phyloP scores from a whole-genome alignment of 1,140 invertebrate genomes.

The Colletes gigas region DNA sequence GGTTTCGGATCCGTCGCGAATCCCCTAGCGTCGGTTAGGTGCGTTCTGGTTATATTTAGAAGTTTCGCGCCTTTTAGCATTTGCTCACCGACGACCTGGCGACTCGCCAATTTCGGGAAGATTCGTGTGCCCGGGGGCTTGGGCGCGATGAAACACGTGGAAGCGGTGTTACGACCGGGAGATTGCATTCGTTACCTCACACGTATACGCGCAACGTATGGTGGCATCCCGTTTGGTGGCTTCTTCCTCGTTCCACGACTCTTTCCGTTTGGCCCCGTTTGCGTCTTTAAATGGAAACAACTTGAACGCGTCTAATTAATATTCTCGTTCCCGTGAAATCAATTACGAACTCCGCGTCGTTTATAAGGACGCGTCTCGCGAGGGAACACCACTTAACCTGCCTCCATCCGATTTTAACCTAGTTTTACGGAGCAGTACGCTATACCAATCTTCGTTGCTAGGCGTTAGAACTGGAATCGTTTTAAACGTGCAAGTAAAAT shows the following conservation, averaged over 20 bases:
- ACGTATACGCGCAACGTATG: slow-evolving; percentile 18
- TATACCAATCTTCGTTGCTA: no score
- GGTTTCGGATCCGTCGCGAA: background rate
- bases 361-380: no score
- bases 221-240: slow-evolving; percentile 11
- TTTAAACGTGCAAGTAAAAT: no score
- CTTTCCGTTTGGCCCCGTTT: slow-evolving; percentile 55
- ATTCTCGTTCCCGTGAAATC: background rate
- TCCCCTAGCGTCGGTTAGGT: slow-evolving; percentile 28
- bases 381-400: no score
- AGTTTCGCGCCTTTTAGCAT: slow-evolving; percentile 63
- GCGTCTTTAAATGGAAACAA: slow-evolving; percentile 30
- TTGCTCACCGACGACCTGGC: slow-evolving; percentile 48
- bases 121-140: slow-evolving; percentile 39
- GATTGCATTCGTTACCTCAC: slow-evolving; percentile 29
- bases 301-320: background rate
- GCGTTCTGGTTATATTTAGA: slow-evolving; percentile 53
- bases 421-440: no score
- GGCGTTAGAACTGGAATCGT: no score
- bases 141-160: slow-evolving; percentile 43
- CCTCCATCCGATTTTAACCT: no score
- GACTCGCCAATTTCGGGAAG: slow-evolving; percentile 38
- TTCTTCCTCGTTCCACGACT: slow-evolving; percentile 64
- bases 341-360: background rate
- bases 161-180: slow-evolving; percentile 12